These are phyloP conservation scores for Clistopyga incitator DNA, from an alignment of 2,888 invertebrate species.

Conservation along the genomic window DNA sequence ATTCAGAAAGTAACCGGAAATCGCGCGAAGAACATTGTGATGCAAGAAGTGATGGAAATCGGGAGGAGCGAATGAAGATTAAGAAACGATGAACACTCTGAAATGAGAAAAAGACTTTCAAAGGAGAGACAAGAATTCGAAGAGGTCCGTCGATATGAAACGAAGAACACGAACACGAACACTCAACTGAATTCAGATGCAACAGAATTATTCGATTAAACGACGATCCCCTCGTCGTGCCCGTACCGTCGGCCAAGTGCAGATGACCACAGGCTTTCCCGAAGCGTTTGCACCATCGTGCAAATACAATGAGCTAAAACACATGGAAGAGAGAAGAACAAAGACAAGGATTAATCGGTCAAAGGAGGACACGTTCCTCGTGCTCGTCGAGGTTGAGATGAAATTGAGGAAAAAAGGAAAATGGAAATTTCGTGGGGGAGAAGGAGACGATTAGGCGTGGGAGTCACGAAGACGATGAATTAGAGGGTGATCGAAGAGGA, in stretches of 20 bases:
- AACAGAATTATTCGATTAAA: background rate
- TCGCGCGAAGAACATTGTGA: background rate
- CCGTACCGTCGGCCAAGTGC: background rate
- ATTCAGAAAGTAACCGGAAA: background rate
- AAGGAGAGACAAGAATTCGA: too few species aligned
- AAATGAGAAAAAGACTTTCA: too few species aligned
- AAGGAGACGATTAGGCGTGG: conserved; percentile 10
- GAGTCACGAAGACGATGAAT: conserved; percentile 12
- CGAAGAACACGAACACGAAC: too few species aligned
- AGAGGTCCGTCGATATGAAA: too few species aligned
- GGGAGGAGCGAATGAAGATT: conserved; percentile 2
- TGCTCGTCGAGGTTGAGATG: background rate
- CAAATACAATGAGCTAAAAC: conserved; percentile 20
- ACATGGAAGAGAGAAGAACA: conserved; percentile 18
- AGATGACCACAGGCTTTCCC: conserved; percentile 32
- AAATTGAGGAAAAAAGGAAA: background rate
- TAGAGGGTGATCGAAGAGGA: conserved; percentile 63
- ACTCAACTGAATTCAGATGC: background rate
- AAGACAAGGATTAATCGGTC: conserved; percentile 14
- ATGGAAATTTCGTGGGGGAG: conserved; percentile 1
- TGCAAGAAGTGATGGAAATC: background rate
- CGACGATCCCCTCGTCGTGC: conserved; percentile 6
- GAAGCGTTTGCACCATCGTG: conserved; percentile 13
- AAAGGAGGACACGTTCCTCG: conserved; percentile 15
- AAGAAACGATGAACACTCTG: conserved; percentile 17